These are phyloP conservation scores for Iguana delicatissima DNA, from an alignment of 2,797 vertebrate species.

Conservation along the genomic window DNA sequence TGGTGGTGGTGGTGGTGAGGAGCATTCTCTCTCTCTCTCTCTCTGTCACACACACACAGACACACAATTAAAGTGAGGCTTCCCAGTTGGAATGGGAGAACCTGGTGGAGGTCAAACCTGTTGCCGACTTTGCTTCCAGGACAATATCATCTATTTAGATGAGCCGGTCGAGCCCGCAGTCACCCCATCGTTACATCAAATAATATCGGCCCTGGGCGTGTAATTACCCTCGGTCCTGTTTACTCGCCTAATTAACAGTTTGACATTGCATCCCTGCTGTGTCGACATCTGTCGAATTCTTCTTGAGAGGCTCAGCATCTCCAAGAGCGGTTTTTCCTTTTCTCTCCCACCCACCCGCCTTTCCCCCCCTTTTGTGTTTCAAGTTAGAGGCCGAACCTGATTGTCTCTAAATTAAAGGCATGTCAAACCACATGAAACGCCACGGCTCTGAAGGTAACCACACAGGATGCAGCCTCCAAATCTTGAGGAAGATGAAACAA, in stretches of 20 bases:
- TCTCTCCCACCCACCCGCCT: background rate
- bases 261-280: slow-evolving; percentile 57
- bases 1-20: too few species aligned
- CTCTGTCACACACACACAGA: background rate
- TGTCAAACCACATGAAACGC: slow-evolving; percentile 77
- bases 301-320: slow-evolving; percentile 60
- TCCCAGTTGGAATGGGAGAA: background rate
- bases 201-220: slow-evolving; percentile 68
- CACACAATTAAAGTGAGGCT: background rate
- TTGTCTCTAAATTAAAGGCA: slow-evolving; percentile 78
- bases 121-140: slow-evolving; percentile 29
- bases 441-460: slow-evolving; percentile 70
- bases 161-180: slow-evolving; percentile 47
- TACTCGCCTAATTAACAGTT: slow-evolving; percentile 72
- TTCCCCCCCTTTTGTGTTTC: slow-evolving; percentile 59
- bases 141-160: slow-evolving; percentile 60
- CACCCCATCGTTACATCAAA: slow-evolving; percentile 67
- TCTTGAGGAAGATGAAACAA: slow-evolving; percentile 45
- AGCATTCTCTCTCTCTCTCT: too few species aligned
- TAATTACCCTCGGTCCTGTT: slow-evolving; percentile 69
- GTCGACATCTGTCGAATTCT: slow-evolving; percentile 72
- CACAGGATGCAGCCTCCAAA: slow-evolving; percentile 76
- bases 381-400: slow-evolving; percentile 71
- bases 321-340: slow-evolving; percentile 51
- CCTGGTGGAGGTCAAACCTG: background rate